Percentiles rank a stretch among this genome's conserved stretches.
phyloP scores from a whole-genome alignment of 2,888 invertebrate genomes.

The Drosophila ezoana region DNA sequence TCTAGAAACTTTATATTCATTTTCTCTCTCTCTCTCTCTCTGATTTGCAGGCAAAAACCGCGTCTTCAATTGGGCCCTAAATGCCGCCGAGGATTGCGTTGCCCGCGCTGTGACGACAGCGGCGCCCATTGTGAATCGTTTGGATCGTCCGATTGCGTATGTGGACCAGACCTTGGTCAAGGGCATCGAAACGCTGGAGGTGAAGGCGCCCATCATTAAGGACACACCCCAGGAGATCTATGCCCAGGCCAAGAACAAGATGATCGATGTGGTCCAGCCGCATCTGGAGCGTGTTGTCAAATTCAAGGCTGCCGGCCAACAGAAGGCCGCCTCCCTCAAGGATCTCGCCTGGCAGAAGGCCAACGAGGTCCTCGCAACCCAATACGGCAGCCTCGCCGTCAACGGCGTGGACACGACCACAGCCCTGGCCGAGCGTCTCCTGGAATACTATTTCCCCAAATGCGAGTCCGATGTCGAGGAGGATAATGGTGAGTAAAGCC shows the following conservation, averaged over 20 bases:
- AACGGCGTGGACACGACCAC: conserved; percentile 89
- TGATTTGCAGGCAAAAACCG: conserved; percentile 86
- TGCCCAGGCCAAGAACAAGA: conserved; percentile 87
- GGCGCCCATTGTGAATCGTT: conserved; percentile 87
- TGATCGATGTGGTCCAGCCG: conserved; percentile 87
- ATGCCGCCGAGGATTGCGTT: conserved; percentile 88
- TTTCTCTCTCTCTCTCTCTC: neutral
- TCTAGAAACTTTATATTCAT: neutral
- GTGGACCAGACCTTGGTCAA: conserved; percentile 89
- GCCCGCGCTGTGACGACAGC: conserved; percentile 87
- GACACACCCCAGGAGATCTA: conserved; percentile 88
- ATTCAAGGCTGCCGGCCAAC: conserved; percentile 84
- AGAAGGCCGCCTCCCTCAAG: conserved; percentile 88
- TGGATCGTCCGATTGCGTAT: conserved; percentile 86
- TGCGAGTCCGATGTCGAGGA: conserved; percentile 86
- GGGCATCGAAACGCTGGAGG: conserved; percentile 88
- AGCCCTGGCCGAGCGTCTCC: conserved; percentile 88
- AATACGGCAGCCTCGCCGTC: conserved; percentile 89
- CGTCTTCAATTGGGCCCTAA: conserved; percentile 89
- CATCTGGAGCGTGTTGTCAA: conserved; percentile 85
- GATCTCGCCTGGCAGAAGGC: conserved; percentile 90
- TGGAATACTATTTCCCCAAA: conserved; percentile 91
- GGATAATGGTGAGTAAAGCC: conserved; percentile 85
- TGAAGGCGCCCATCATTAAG: conserved; percentile 88
- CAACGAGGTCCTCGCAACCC: conserved; percentile 89